These are phyloP conservation scores for Tetranychus urticae DNA, from an alignment of 1,140 invertebrate genomes.

Conservation along the genomic window DNA sequence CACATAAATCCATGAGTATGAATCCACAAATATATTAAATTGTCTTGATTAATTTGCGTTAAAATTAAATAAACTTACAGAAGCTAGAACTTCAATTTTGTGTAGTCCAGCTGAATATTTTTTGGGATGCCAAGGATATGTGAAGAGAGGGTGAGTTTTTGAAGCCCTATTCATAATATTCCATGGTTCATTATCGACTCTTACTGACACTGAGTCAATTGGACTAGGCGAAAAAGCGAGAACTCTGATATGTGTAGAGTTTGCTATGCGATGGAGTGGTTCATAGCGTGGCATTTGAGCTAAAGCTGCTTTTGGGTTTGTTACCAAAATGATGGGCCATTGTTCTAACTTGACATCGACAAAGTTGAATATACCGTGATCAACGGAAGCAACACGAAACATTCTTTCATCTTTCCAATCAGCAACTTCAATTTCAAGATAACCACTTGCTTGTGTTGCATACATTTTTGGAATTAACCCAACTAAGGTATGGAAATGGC, in stretches of 20 bases:
- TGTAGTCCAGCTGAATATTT: slow-evolving; percentile 40
- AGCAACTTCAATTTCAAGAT: slow-evolving; percentile 62
- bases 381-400: slow-evolving; percentile 57
- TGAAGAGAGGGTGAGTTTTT: slow-evolving; percentile 38
- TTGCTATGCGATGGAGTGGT: slow-evolving; percentile 35
- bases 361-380: slow-evolving; percentile 74
- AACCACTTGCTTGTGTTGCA: slow-evolving; percentile 60
- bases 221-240: slow-evolving; percentile 13
- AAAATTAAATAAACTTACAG: slow-evolving; percentile 4
- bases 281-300: slow-evolving; percentile 46
- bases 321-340: slow-evolving; percentile 60
- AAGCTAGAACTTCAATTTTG: slow-evolving; percentile 23
- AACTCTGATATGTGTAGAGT: slow-evolving; percentile 53
- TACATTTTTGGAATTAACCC: slow-evolving; percentile 62
- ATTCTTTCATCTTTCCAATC: slow-evolving; percentile 82
- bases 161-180: slow-evolving; percentile 25
- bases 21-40: too few relatives aligned
- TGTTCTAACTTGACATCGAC: slow-evolving; percentile 43
- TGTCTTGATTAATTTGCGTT: too few relatives aligned
- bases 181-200: slow-evolving; percentile 37
- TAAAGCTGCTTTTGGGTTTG: slow-evolving; percentile 61
- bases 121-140: slow-evolving; percentile 38
- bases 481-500: slow-evolving; percentile 63
- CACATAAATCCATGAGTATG: too few relatives aligned
- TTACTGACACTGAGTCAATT: slow-evolving; percentile 31